Percentiles rank a stretch among this genome's conserved stretches.
phyloP scores from a whole-genome alignment of 2,113 vertebrate genomes.

The Lepus europaeus region DNA sequence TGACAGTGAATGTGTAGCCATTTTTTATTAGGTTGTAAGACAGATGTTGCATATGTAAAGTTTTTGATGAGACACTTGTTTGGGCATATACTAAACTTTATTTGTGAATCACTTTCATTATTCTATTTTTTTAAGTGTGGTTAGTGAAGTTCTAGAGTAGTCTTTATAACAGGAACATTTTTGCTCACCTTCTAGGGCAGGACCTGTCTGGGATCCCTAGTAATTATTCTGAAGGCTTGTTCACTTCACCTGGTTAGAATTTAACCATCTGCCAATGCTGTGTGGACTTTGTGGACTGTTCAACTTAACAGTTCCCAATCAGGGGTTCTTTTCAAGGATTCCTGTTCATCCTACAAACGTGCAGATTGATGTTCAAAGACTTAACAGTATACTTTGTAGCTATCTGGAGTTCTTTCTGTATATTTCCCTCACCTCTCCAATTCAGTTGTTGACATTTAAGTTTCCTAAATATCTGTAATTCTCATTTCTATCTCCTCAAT shows the following conservation, averaged over 20 bases:
- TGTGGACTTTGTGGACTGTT: not conserved
- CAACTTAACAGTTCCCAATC: not conserved
- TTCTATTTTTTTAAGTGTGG: not conserved
- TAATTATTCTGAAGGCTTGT: not conserved
- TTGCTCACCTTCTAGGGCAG: not conserved
- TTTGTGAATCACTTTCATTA: not conserved
- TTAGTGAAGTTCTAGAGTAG: not conserved
- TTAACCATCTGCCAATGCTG: not conserved
- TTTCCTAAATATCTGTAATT: not conserved
- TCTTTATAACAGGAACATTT: not conserved
- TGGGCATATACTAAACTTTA: not conserved
- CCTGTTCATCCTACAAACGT: not conserved
- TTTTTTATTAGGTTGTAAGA: too few species aligned
- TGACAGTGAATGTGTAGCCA: too few species aligned
- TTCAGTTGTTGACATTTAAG: not conserved
- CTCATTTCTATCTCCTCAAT: not conserved
- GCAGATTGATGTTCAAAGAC: not conserved
- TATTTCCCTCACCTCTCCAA: not conserved
- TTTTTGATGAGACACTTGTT: not conserved
- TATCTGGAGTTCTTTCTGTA: not conserved
- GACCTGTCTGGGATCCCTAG: not conserved
- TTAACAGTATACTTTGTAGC: not conserved
- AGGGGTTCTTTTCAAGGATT: not conserved
- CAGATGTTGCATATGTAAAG: too few species aligned
- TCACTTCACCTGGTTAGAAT: not conserved